Conservation (phyloP, 2,797 vertebrate species). For the Crocodylus rhombifer region DNA sequence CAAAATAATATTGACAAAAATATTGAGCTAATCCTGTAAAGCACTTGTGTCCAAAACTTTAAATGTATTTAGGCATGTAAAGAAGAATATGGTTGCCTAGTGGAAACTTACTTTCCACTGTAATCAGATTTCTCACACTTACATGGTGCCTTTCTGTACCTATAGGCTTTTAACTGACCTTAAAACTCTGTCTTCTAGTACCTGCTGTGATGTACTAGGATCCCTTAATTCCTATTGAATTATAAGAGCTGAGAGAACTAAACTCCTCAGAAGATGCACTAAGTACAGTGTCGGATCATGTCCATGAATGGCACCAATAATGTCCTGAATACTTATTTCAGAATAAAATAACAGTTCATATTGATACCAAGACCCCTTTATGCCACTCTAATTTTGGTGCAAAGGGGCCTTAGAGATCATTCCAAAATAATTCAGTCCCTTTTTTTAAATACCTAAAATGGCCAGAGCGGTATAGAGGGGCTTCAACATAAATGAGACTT, state of each 20-base stretch:
- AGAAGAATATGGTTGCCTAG: neutral
- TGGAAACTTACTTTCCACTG: neutral
- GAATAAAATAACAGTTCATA: slow-evolving; percentile 14
- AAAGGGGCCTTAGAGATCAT: slow-evolving; percentile 29
- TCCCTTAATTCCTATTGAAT: neutral
- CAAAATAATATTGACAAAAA: neutral
- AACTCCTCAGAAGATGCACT: rapidly evolving
- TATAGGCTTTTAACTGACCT: neutral
- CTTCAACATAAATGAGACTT: neutral
- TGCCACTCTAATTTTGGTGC: slow-evolving; percentile 30
- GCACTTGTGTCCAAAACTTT: neutral
- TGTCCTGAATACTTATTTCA: slow-evolving; percentile 24
- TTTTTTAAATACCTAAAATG: slow-evolving; percentile 20
- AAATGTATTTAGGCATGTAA: neutral
- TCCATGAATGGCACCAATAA: slow-evolving; percentile 16
- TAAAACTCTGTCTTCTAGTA: neutral
- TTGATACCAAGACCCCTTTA: slow-evolving; percentile 4
- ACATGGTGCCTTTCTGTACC: neutral
- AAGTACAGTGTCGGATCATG: neutral
- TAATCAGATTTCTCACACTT: neutral
- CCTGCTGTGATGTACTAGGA: neutral
- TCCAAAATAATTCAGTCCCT: slow-evolving; percentile 44
- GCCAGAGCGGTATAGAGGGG: neutral
- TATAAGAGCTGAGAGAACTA: neutral
- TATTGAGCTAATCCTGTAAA: neutral